Base-by-base conservation (phyloP, 2,797 vertebrate species). In the Chromis chromis region DNA sequence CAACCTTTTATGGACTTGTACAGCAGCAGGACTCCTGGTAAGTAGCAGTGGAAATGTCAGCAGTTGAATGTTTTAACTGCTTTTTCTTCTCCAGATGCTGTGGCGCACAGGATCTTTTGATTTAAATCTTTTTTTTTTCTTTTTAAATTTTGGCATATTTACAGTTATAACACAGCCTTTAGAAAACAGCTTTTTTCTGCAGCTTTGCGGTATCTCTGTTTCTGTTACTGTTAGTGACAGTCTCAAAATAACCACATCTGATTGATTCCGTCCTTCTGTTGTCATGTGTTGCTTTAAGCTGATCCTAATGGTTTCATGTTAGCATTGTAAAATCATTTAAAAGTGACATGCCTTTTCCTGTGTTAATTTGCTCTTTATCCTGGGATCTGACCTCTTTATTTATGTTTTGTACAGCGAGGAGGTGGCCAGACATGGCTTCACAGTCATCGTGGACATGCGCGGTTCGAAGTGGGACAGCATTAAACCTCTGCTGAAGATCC, bases 391-490 rank as follows among this genome's bases (percentile, higher is more conserved):
- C 67, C 66, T 65, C 33, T 79, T 76, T 70, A 24, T 79, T 71
- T 21, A 4, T 87, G 39, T 64, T 21, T 74, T 63, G 42, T 72
- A 58, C 88, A 99, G 97, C 9, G 98, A 99, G 92, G 97, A 99
- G 83, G 97, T 98, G 42, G 97, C 95, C 92, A 96, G 96, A 89
- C 95, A 98, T 89, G 98, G 98, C 86, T 99, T 99, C 94, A 99
- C 98, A 0, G 97, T 99, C 90, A 99, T 99, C 61, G 97, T 99
- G 95, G 98, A 99, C 95, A 99, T 99, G 97, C 98, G 98, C 36
- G 97, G 98, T 67, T 99, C 97, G 82, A 99, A 99, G 87, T 99
- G 98, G 98, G 98, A 99, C 93, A 97, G 97, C 84, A 99, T 99
- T 91, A 98, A 98, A 82, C 98, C 98, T n/a, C 94, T 99, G 80